A percentile compares a stretch with the other conserved stretches of the same genome.
Evolutionary conservation across 2,888 invertebrate species (phyloP).

Genomic region (Drosophila fungiperda): DNA sequence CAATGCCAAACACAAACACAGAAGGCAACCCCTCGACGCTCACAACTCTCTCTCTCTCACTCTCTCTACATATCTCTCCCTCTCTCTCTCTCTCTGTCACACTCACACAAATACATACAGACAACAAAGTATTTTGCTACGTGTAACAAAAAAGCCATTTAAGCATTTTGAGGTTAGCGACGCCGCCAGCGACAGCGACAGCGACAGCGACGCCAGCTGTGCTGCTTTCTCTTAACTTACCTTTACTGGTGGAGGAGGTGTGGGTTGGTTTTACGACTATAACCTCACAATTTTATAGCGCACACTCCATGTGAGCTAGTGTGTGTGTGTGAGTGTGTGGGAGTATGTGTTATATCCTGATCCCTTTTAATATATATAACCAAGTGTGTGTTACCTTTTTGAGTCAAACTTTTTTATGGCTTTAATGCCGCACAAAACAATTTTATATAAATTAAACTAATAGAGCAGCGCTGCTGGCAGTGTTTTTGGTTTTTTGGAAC

Average conservation of each 20-base stretch:
- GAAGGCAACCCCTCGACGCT: slow-evolving; percentile 38
- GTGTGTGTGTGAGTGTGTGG: neutral
- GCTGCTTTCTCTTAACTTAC: slow-evolving; percentile 54
- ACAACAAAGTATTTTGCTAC: slow-evolving; percentile 82
- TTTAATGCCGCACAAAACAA: slow-evolving; percentile 78
- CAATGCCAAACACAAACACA: slow-evolving; percentile 63
- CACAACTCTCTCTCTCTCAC: slow-evolving; percentile 1
- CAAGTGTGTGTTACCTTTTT: slow-evolving; percentile 60
- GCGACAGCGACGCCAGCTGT: slow-evolving; percentile 47
- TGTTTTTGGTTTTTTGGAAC: neutral
- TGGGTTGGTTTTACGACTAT: slow-evolving; percentile 53
- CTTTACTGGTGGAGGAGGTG: slow-evolving; percentile 19
- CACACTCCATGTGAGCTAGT: slow-evolving; percentile 44
- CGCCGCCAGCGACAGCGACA: slow-evolving; percentile 47
- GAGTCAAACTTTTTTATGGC: slow-evolving; percentile 70
- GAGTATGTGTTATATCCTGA: slow-evolving; percentile 50
- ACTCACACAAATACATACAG: slow-evolving; percentile 36
- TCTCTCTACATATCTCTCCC: neutral
- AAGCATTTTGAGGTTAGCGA: slow-evolving; percentile 78
- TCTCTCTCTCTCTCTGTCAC: neutral
- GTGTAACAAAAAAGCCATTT: slow-evolving; percentile 82
- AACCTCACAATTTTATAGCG: slow-evolving; percentile 79
- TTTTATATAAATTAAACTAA: slow-evolving; percentile 81
- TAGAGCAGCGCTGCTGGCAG: slow-evolving; percentile 50
- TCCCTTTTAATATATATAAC: slow-evolving; percentile 78